These are phyloP conservation scores for Aspidiotus rigidus DNA, from an alignment of 2,888 invertebrate genomes.

Conservation along the genomic window DNA sequence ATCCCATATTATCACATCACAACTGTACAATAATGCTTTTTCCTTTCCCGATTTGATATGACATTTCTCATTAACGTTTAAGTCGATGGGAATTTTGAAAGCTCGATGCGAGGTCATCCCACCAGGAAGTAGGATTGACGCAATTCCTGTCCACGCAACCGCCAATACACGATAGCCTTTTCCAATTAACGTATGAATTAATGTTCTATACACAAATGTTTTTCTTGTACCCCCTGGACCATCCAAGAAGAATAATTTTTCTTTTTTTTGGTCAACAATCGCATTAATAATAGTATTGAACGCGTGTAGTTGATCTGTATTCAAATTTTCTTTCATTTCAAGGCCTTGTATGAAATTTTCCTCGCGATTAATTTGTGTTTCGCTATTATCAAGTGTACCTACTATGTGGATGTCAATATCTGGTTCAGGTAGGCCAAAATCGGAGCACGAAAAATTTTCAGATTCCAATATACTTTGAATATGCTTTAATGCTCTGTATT, in stretches of 20 bases:
- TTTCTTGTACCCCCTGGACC: constrained; percentile 43
- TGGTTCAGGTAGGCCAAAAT: neutral
- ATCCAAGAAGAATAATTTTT: too few relatives aligned
- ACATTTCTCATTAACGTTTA: constrained; percentile 17
- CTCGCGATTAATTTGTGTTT: too few relatives aligned
- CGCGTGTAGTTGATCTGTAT: neutral
- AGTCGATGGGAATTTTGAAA: constrained; percentile 30
- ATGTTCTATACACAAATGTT: constrained; percentile 39
- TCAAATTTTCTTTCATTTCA: too few relatives aligned
- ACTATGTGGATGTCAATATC: too few relatives aligned
- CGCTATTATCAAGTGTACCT: too few relatives aligned
- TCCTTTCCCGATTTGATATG: constrained; percentile 1
- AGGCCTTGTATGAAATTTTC: neutral
- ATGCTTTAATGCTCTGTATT: neutral
- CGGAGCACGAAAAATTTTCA: neutral
- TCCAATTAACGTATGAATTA: constrained; percentile 23
- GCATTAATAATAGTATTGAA: neutral
- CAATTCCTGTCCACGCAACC: too few relatives aligned
- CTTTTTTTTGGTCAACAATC: constrained; percentile 5
- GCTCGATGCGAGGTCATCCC: constrained; percentile 36
- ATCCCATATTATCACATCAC: constrained; percentile 34
- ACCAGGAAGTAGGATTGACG: constrained; percentile 38
- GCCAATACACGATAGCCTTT: constrained; percentile 36
- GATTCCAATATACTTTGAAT: neutral
- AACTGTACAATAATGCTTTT: constrained; percentile 12